Evolutionary conservation across 37 sponge, comb jelly and placozoan genomes (phyloP), one percentile per base, ranked within the genome.

Genomic region (Oscarella lobularis): DNA sequence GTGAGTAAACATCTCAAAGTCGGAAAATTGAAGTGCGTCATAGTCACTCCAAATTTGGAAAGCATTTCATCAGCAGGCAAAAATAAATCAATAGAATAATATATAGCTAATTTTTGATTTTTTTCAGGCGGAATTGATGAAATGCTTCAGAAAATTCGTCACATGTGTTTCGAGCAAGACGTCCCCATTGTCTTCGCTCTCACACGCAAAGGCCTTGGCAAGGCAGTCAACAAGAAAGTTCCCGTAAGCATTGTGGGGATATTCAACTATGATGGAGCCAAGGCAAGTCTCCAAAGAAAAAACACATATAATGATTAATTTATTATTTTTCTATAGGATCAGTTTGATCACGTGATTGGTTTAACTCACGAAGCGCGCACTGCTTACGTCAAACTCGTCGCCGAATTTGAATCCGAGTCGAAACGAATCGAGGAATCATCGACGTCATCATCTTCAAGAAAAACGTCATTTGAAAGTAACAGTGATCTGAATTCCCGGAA

Each of bases 211-310:
- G 41, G 66, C 48, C 78, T 96, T 31, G 92, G 90, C 2, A 34
- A 31, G 36, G 33, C 32, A 2, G 55, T 91, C 0, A 68, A 83
- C 38, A 87, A 81, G 84, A 87, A 88, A 33, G 77, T 80, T 31
- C 87, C 87, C 2, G 77, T 90, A 33, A 93, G 98, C 60, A 83
- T 84, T 54, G 91, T 96, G 0, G 94, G 94, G 32, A 77, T 96
- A 4, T 85, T 96, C 81, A 90, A 74, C 79, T 96, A 90, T 76
- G 93, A 92, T 73, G 98, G 98, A 31, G 96, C 91, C 9, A 86
- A 95, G 88, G 96, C 90, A 41, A 0, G 78, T 38, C 9, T 20
- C 60, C 9, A 48, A 48, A 27, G n/a, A n/a, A n/a, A n/a, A n/a
- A n/a, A n/a, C n/a, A n/a, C n/a, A n/a, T n/a, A n/a, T n/a, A n/a